Conservation (phyloP, 2,113 vertebrate species). For the Datnioides undecimradiatus region DNA sequence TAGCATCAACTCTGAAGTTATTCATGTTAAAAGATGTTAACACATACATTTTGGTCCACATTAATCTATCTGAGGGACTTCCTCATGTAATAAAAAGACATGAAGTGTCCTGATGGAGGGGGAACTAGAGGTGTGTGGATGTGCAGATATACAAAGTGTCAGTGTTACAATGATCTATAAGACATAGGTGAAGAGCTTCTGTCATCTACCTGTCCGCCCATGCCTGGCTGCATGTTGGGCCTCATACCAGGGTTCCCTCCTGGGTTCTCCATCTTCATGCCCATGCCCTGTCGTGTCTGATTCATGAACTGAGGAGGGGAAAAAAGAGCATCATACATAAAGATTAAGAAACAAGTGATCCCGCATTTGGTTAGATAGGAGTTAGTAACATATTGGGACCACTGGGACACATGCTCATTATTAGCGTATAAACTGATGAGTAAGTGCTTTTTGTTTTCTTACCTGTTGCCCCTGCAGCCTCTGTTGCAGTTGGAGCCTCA, state of each 20-base stretch:
- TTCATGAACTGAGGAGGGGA: conserved; percentile 92
- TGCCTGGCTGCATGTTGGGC: conserved; percentile 85
- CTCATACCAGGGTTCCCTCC: conserved; percentile 85
- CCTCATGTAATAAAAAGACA: not conserved
- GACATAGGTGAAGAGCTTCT: not conserved
- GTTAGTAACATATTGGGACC: too few relatives aligned
- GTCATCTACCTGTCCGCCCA: conserved; percentile 86
- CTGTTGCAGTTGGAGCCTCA: conserved; percentile 96
- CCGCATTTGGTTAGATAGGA: too few relatives aligned
- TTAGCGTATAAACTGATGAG: not conserved
- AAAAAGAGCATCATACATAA: conserved; percentile 31
- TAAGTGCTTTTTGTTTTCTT: conserved; percentile 1
- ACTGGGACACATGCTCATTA: too few relatives aligned
- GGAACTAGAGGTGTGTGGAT: not conserved
- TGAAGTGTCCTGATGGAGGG: not conserved
- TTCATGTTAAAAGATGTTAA: not conserved
- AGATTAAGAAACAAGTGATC: conserved; percentile 7
- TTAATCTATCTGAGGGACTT: not conserved
- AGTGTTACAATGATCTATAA: not conserved
- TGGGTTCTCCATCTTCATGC: conserved; percentile 92
- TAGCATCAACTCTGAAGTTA: not conserved
- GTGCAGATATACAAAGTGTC: not conserved
- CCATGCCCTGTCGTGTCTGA: conserved; percentile 91
- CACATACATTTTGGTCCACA: not conserved
- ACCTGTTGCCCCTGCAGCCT: conserved; percentile 98